Base-by-base conservation (phyloP, 2,888 invertebrate genomes). In the Euplexia lucipara region DNA sequence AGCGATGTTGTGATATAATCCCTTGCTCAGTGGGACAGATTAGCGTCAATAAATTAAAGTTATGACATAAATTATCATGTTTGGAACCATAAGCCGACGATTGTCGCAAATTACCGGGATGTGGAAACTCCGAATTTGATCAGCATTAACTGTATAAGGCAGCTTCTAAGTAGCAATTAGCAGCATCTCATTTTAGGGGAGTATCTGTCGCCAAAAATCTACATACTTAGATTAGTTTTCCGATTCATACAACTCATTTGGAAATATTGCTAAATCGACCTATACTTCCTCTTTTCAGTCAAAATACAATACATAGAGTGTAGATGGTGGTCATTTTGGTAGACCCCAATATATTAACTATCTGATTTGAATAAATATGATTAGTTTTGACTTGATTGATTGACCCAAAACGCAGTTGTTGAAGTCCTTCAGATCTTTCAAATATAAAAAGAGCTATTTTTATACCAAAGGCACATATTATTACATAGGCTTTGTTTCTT, bases 31-130 rank as follows among this genome's bases (percentile, higher is more conserved):
- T 44, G 4, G 6, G 16, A 26, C 32, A 70, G 61, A 45, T 62
- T 20, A 51, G 32, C 9, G 30, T 8, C 14, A 34, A 69, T 39
- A 37, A 42, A 48, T 16, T 14, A 49, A n/a, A n/a, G n/a, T n/a
- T n/a, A n/a, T n/a, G n/a, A n/a, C 41, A 69, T 39, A 37, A 42
- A 48, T 16, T 14, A 49, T 14, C 26, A 26, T 2, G 5, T 26
- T 26, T 26, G 5, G 26, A 26, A 26, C 3, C 16, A 10, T 14
- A n/a, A 34, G 26, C 3, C 16, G 30, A 41, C 41, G 9, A 69
- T 37, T 56, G 22, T 37, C 2, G 2, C 10, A 16, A 12, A 67
- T 68, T 68, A 58, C 12, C n/a, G 16, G 12, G 12, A 47, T 35
- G 45, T 22, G 10, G 22, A 39, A 56, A 34, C 47, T 10, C n/a